Evolutionary conservation across 2,888 invertebrate genomes (phyloP), one percentile per base, ranked within the genome.

Genomic region (Drosophila kuntzei): DNA sequence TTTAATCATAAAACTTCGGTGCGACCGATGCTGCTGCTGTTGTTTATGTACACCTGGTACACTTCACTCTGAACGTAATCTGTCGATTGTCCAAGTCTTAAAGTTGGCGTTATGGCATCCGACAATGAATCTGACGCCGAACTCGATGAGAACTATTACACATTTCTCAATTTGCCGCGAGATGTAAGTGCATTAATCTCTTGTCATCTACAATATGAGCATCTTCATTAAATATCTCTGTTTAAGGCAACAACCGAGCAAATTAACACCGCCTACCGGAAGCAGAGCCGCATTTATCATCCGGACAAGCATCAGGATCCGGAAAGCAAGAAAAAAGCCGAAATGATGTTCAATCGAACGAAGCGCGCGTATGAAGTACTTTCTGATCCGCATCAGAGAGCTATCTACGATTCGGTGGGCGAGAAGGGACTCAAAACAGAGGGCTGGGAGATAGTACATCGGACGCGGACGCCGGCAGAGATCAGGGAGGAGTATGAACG

Each of bases 401-500:
- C 98, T 0, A 98, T 99, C 76, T 99, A 99, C 92, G 99, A 99
- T 93, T 95, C 95, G 0, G 88, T 92, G 7, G 98, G 98, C n/a
- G 95, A 96, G 58, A 95, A 96, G 89, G 99, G 99, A 0, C 93
- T 99, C 27, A 96, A 98, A 92, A 97, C 98, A 0, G 97, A 98
- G 88, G 98, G 98, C 58, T 98, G 98, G 98, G 98, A 99, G 93
- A 94, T 99, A 32, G 96, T 99, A 29, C 96, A 97, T 87, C 94
- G 98, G 36, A 97, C 97, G 1, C 96, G 96, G 91, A 98, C 98
- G 2, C 98, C 99, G 2, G 95, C 97, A 79, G 99, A 99, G 94
- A 99, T 99, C 64, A 94, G 98, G 62, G 98, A 98, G 68, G 99
- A 99, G 93, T 99, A 98, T 93, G 98, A 99, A 92, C 95, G 97